These are phyloP conservation scores for Caenorhabditis auriculariae DNA, from an alignment of 2,888 invertebrate genomes.

Conservation along the genomic window DNA sequence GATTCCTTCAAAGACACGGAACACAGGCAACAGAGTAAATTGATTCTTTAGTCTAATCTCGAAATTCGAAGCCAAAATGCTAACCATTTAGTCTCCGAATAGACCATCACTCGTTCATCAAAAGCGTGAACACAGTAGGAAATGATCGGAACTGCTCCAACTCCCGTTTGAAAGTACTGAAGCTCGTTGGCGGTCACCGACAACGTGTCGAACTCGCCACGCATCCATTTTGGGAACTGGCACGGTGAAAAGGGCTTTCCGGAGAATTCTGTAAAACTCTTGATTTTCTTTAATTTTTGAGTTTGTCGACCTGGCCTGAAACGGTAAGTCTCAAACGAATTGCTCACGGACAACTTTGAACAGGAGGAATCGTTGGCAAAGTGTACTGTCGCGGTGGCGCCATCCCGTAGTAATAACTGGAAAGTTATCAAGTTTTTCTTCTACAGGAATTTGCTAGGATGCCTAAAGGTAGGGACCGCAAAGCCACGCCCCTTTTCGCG, in stretches of 20 bases:
- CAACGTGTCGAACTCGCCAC: constrained; percentile 47
- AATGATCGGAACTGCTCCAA: constrained; percentile 39
- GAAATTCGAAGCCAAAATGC: neutral
- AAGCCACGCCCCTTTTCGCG: too few relatives aligned
- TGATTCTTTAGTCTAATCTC: neutral
- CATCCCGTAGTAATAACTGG: too few relatives aligned
- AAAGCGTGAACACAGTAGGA: constrained; percentile 46
- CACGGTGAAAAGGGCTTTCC: constrained; percentile 41
- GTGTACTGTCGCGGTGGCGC: too few relatives aligned
- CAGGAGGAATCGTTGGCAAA: constrained; percentile 41
- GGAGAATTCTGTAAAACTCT: constrained; percentile 4
- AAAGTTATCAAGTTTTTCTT: too few relatives aligned
- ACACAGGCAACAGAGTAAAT: neutral
- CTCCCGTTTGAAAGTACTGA: constrained; percentile 27
- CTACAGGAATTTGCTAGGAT: too few relatives aligned
- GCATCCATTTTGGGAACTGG: constrained; percentile 48
- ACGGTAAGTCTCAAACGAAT: constrained; percentile 32
- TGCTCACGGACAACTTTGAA: constrained; percentile 23
- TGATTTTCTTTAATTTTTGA: neutral
- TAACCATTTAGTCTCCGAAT: constrained; percentile 50
- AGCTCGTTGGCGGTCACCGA: constrained; percentile 32
- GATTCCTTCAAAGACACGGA: neutral
- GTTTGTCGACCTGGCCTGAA: constrained; percentile 17
- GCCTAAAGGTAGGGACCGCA: too few relatives aligned
- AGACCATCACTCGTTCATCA: constrained; percentile 45